These are phyloP conservation scores for Myotis daubentonii DNA, from an alignment of 2,797 vertebrate genomes.

Conservation along the genomic window DNA sequence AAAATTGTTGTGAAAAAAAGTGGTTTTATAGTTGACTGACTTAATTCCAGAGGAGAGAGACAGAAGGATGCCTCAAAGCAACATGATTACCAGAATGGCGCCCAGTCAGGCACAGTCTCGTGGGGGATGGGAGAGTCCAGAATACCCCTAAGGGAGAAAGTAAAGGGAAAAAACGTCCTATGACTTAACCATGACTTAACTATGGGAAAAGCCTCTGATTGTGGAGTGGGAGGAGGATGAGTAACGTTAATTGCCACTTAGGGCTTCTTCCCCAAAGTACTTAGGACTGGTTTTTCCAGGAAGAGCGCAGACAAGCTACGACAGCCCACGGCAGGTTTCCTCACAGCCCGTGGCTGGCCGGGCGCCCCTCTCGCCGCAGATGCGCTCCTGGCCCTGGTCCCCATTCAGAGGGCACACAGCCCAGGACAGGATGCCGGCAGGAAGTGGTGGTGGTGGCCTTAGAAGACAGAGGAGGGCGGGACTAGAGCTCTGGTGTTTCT, in stretches of 20 bases:
- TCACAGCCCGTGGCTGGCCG: background rate
- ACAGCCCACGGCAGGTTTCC: background rate
- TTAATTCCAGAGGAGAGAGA: background rate
- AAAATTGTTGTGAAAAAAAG: conserved; percentile 3
- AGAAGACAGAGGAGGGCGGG: background rate
- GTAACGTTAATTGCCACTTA: conserved; percentile 29
- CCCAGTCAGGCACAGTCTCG: background rate
- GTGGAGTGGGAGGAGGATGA: background rate
- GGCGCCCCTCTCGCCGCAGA: background rate
- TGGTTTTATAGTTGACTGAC: background rate
- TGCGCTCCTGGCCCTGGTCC: background rate
- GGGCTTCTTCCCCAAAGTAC: background rate
- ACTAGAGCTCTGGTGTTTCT: fast-evolving
- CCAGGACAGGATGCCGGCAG: background rate
- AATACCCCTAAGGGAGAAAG: background rate
- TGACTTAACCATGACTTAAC: background rate
- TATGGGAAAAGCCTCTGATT: background rate
- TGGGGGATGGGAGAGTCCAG: fast-evolving
- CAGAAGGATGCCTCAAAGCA: background rate
- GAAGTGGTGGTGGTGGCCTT: background rate
- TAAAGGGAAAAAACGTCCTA: background rate
- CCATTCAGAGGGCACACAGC: background rate
- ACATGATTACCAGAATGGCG: background rate
- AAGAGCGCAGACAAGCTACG: background rate
- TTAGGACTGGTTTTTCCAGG: conserved; percentile 52